phyloP scores from a whole-genome alignment of 2,797 vertebrate genomes.

The Pteronotus mesoamericanus region DNA sequence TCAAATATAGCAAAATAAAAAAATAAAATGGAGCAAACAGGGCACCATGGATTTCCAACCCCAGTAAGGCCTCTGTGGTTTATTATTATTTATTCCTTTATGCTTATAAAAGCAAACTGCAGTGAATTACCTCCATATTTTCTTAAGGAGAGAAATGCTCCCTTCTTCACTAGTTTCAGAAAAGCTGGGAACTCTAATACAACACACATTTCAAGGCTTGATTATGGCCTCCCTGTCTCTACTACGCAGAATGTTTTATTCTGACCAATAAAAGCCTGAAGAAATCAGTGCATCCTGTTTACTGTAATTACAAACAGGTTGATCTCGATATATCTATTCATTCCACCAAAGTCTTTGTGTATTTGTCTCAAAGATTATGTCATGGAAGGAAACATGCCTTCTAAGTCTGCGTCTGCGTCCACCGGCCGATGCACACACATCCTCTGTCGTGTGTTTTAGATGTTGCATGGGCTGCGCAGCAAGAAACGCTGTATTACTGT shows the following conservation, averaged over 20 bases:
- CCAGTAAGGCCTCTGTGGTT: neutral
- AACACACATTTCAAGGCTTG: neutral
- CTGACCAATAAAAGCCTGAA: neutral
- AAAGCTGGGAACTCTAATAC: neutral
- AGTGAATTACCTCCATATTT: neutral
- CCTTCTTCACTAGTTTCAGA: neutral
- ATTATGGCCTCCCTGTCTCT: neutral
- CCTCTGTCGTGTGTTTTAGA: neutral
- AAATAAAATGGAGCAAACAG: conserved; percentile 61
- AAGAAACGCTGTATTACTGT: neutral
- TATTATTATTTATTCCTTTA: conserved; percentile 29
- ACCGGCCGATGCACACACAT: neutral
- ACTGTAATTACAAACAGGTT: neutral
- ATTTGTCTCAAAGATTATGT: neutral
- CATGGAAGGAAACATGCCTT: neutral
- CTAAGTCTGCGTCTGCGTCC: neutral
- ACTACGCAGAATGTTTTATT: neutral
- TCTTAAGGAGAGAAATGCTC: neutral
- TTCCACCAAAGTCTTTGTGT: neutral
- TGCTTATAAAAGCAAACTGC: conserved; percentile 25
- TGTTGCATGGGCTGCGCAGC: neutral
- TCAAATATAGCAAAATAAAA: conserved; percentile 62
- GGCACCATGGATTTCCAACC: neutral
- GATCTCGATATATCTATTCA: neutral
- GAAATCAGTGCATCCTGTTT: neutral